phyloP scores from a whole-genome alignment of 2,113 vertebrate genomes.

The Callorhinus ursinus region DNA sequence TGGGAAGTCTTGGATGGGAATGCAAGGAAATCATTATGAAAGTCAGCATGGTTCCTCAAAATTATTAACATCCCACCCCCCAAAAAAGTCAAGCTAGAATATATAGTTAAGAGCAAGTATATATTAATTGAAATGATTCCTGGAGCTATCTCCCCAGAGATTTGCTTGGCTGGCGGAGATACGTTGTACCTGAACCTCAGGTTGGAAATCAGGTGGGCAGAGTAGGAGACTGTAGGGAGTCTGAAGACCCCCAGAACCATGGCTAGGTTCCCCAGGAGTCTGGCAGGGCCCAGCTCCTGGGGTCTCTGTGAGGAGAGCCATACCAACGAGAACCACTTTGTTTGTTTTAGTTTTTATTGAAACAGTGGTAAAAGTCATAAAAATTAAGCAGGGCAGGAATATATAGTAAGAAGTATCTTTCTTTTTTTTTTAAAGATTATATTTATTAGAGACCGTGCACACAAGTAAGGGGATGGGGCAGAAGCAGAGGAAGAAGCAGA shows the following conservation, averaged over 20 bases:
- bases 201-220: background rate
- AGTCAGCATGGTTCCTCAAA: background rate
- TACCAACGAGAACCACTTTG: background rate
- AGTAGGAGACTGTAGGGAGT: background rate
- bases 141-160: background rate
- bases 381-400: background rate
- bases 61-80: background rate
- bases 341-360: background rate
- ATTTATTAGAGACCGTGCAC: background rate
- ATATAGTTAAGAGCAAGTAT: background rate
- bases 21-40: slow-evolving; percentile 25
- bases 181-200: background rate
- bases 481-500: background rate
- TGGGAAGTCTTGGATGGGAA: background rate
- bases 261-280: background rate
- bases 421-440: background rate
- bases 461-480: background rate
- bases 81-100: background rate
- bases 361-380: background rate
- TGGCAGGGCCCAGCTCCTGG: background rate
- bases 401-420: background rate
- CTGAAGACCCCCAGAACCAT: background rate
- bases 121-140: background rate
- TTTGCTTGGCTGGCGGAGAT: background rate
- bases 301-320: background rate